These are phyloP conservation scores for Lumbricus terrestris DNA, from an alignment of 2,888 invertebrate species.

Conservation along the genomic window DNA sequence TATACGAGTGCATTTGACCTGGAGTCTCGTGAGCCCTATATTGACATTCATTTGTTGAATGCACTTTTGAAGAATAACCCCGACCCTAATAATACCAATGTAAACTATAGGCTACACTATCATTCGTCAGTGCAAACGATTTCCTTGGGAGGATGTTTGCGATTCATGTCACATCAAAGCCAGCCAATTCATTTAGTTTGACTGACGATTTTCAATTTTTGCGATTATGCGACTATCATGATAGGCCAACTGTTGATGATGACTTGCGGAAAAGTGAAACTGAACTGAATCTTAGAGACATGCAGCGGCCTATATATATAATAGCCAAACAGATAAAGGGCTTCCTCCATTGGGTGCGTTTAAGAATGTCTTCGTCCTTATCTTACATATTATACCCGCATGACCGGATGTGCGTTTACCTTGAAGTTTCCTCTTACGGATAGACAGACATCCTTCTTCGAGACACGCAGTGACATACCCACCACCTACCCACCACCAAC, in stretches of 20 bases:
- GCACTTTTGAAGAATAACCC: background rate
- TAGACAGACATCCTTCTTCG: background rate
- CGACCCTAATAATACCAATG: background rate
- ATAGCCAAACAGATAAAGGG: background rate
- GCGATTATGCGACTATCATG: too few species aligned
- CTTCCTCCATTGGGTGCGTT: background rate
- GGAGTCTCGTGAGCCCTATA: background rate
- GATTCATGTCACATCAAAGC: background rate
- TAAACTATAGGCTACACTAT: too few species aligned
- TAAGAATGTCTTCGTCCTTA: background rate
- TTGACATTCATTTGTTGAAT: background rate
- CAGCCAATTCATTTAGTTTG: background rate
- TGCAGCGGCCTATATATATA: background rate
- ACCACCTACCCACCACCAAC: background rate
- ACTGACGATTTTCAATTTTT: background rate
- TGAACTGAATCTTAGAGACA: too few species aligned
- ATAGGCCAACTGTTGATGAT: background rate
- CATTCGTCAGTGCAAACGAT: background rate
- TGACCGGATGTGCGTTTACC: background rate
- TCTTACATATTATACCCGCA: background rate
- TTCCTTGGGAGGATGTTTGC: background rate
- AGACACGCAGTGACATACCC: background rate
- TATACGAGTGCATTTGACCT: background rate
- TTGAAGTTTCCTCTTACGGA: background rate
- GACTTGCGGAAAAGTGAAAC: background rate